These are phyloP conservation scores for Sylvilagus bachmani DNA, from an alignment of 2,113 vertebrate species.

Conservation along the genomic window DNA sequence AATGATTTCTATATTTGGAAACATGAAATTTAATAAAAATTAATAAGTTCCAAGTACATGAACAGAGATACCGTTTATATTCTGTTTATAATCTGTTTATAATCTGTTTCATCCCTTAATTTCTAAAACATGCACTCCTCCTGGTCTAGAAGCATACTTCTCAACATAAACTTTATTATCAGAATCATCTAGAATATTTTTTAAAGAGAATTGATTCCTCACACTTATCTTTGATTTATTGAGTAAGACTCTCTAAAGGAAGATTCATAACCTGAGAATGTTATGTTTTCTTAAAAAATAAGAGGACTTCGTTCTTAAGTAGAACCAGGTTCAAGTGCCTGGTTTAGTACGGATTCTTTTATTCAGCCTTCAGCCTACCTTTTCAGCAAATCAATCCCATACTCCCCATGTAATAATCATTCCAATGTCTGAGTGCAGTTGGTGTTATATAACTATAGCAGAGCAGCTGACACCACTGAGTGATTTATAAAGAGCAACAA, in stretches of 20 bases:
- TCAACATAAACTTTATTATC: not conserved
- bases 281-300: not conserved
- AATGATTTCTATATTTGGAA: not conserved
- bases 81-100: not conserved
- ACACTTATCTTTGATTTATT: not conserved
- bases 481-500: not conserved
- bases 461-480: not conserved
- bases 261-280: not conserved
- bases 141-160: not conserved
- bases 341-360: not conserved
- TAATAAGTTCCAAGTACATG: not conserved
- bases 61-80: not conserved
- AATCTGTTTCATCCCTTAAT: not conserved
- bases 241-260: not conserved
- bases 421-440: not conserved
- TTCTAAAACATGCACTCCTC: not conserved
- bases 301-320: not conserved
- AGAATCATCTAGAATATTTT: not conserved
- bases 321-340: not conserved
- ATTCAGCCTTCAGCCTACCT: not conserved
- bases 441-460: not conserved
- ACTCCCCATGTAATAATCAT: not conserved
- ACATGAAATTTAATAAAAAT: slow-evolving; percentile 8
- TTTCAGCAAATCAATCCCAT: not conserved
- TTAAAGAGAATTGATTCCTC: not conserved